Conservation (phyloP, 2,888 invertebrate genomes). For the Tenthredo mesomela region DNA sequence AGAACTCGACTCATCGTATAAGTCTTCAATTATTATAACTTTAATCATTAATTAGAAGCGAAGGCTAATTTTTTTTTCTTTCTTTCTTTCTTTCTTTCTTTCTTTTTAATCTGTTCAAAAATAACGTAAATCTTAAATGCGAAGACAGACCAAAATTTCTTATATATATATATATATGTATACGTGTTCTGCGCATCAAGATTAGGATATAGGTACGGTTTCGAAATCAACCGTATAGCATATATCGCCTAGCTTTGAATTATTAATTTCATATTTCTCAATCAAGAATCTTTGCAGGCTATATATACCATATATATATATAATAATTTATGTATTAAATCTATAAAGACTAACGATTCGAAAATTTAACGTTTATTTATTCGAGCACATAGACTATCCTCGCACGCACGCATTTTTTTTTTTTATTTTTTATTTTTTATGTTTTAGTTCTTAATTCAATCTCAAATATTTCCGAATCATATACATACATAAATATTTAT, state of each 20-base stretch:
- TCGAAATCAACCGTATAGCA: not conserved
- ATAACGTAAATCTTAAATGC: not conserved
- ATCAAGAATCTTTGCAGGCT: slow-evolving; percentile 8
- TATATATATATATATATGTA: no score
- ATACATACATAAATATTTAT: not conserved
- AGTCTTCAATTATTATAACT: not conserved
- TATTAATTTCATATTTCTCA: slow-evolving; percentile 36
- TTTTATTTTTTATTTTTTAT: not conserved
- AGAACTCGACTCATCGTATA: not conserved
- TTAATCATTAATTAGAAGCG: not conserved
- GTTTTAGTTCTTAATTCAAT: slow-evolving; percentile 25
- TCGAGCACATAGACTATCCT: not conserved
- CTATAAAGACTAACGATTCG: not conserved
- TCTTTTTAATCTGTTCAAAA: not conserved
- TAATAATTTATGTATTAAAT: not conserved
- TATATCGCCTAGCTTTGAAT: slow-evolving; percentile 14
- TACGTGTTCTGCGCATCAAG: not conserved
- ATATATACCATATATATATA: no score
- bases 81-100: no score
- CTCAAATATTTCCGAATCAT: slow-evolving; percentile 39
- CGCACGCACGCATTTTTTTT: not conserved
- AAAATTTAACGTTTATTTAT: slow-evolving; percentile 24
- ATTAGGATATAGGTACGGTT: not conserved
- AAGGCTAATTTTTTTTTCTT: not conserved
- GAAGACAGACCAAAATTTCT: not conserved